Evolutionary conservation across 2,113 vertebrate genomes (phyloP), one percentile per base, ranked within the genome.

Genomic region (Grammomys dolichurus): DNA sequence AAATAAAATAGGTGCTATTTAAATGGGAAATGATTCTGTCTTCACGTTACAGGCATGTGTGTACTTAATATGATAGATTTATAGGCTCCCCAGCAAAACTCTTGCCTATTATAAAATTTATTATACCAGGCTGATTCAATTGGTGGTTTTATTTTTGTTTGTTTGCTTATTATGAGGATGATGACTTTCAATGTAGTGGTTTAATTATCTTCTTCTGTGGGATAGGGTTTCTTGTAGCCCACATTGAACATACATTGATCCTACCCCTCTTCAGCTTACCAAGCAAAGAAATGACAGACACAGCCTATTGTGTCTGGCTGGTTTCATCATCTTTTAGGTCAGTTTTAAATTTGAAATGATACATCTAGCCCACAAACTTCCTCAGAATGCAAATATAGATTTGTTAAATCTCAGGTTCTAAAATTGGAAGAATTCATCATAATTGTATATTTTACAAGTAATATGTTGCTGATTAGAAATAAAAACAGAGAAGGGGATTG

Each of bases 401-500:
- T 87, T 81, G 3, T 88, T 67, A 63, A 75, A 43, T 87, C 36
- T 87, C 81, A 87, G 17, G n/a, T 73, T 8, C 14, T 43, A 82
- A 96, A 90, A 96, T 13, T 0, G 2, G 54, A 94, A 93, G 24
- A 63, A 73, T 75, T 95, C 51, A 28, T 14, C 43, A 89, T 48
- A 63, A 77, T 8, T 96, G 69, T 81, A 5, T 87, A 26, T 73
- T 94, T 94, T 60, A 73, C 56, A 16, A 82, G 75, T 90, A 93
- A 43, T 89, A 73, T 33, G 0, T 33, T 91, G 11, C 89, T 78
- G 17, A 85, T 58, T 67, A 20, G 46, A 93, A 82, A 60, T 67
- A 31, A 56, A 58, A 51, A 51, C 51, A 51, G 51, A 51, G 51
- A 51, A 10, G 51, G 51, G 51, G 10, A 51, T 51, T 51, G 51